phyloP scores from a whole-genome alignment of 2,888 invertebrate genomes.

The Thalpophila matura region DNA sequence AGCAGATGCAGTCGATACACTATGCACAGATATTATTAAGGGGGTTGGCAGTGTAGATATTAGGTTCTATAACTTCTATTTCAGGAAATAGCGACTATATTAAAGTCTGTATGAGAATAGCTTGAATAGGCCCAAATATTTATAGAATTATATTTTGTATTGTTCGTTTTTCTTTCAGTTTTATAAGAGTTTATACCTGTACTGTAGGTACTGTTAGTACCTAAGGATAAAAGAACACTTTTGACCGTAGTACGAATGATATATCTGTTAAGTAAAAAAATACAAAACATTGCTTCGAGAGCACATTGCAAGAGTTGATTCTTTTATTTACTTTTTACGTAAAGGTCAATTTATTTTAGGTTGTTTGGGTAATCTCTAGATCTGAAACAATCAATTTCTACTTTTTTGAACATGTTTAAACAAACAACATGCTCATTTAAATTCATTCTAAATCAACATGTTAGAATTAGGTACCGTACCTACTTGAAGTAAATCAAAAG shows the following conservation, averaged over 20 bases:
- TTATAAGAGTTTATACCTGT: too few species aligned
- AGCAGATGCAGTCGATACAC: conserved; percentile 50
- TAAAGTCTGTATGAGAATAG: neutral
- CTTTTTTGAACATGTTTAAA: neutral
- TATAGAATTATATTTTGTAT: too few species aligned
- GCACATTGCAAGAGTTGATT: neutral
- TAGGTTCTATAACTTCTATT: neutral
- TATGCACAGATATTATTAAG: conserved; percentile 36
- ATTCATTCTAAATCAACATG: neutral
- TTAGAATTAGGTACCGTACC: too few species aligned
- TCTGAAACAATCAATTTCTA: conserved; percentile 4
- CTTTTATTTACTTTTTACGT: neutral
- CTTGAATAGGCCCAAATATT: neutral
- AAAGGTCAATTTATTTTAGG: neutral
- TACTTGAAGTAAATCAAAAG: conserved; percentile 29
- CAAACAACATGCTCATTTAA: conserved; percentile 31
- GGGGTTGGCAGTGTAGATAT: conserved; percentile 12
- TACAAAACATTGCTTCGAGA: too few species aligned
- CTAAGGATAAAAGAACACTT: too few species aligned
- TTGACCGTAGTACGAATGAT: too few species aligned
- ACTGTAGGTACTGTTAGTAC: too few species aligned
- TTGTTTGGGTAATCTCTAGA: conserved; percentile 24
- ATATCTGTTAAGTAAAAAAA: too few species aligned
- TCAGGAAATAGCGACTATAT: neutral
- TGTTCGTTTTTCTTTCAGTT: too few species aligned